A percentile compares a stretch with the other conserved stretches of the same genome.
These are phyloP conservation scores for Vanessa tameamea DNA, from an alignment of 1,140 invertebrate genomes.

Conservation along the genomic window DNA sequence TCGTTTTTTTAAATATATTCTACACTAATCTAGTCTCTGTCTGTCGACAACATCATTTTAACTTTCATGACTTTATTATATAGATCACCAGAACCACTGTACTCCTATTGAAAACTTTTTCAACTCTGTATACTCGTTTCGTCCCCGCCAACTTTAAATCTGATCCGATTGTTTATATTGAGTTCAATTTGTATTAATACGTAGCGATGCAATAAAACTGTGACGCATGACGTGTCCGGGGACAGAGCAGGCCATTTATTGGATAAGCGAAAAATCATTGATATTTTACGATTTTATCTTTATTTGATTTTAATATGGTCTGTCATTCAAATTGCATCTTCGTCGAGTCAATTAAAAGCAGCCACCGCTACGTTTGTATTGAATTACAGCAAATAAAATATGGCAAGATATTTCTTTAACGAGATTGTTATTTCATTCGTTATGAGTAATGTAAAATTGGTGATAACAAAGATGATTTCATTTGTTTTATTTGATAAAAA, in stretches of 20 bases:
- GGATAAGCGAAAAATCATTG: slow-evolving; percentile 24
- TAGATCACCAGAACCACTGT: no score
- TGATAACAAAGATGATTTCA: no score
- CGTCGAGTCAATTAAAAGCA: slow-evolving; percentile 10
- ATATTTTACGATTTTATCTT: slow-evolving; percentile 12
- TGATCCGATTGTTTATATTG: slow-evolving; percentile 16
- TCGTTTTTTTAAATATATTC: no score
- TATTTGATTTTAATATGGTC: slow-evolving; percentile 15
- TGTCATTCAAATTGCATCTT: slow-evolving; percentile 1
- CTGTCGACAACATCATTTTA: no score
- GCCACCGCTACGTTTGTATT: not conserved
- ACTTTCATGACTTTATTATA: no score
- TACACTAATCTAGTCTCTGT: no score
- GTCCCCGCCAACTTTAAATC: slow-evolving; percentile 5
- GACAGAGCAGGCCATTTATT: slow-evolving; percentile 13
- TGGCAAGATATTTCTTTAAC: not conserved
- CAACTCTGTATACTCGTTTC: not conserved
- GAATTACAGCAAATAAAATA: not conserved
- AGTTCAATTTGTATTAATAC: slow-evolving; percentile 32
- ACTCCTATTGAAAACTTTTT: no score
- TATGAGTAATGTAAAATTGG: not conserved
- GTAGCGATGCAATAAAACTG: slow-evolving; percentile 26
- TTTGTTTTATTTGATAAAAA: no score
- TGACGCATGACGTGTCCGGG: slow-evolving; percentile 12
- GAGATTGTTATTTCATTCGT: not conserved